Conservation (phyloP, 2,888 invertebrate genomes). For the Drosophila picticornis region DNA sequence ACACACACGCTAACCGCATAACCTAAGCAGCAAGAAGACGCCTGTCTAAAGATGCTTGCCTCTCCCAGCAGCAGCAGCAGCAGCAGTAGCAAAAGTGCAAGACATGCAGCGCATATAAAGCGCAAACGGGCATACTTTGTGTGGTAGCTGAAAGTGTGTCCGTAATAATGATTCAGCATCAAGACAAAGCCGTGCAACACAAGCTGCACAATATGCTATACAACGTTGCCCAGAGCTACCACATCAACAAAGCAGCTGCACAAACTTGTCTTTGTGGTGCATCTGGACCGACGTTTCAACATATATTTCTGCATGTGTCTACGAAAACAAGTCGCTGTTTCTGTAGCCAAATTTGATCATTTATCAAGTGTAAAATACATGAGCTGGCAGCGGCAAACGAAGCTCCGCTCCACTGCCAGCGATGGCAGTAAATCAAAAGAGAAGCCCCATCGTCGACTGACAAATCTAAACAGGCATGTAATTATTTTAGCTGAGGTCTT, state of each 20-base stretch:
- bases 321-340: constrained; percentile 48
- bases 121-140: constrained; percentile 43
- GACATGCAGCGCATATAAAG: constrained; percentile 66
- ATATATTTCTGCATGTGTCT: constrained; percentile 8
- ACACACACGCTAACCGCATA: constrained; percentile 36
- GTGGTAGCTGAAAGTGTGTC: constrained; percentile 50
- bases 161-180: constrained; percentile 26
- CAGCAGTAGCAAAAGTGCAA: constrained; percentile 53
- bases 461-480: constrained; percentile 79
- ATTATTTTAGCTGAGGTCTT: constrained; percentile 75
- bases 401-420: constrained; percentile 11
- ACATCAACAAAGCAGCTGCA: constrained; percentile 32
- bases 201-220: constrained; percentile 23
- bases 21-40: constrained; percentile 54
- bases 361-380: constrained; percentile 78
- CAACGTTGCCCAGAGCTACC: constrained; percentile 40
- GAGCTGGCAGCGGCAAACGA: constrained; percentile 52
- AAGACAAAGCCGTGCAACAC: constrained; percentile 51
- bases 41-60: constrained; percentile 51
- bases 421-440: constrained; percentile 55
- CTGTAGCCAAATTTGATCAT: constrained; percentile 75
- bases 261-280: constrained; percentile 8
- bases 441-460: constrained; percentile 52
- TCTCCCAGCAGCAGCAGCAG: constrained; percentile 7
- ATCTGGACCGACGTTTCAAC: background rate